Evolutionary conservation across 2,888 invertebrate genomes (phyloP).

Genomic region (Opisthograptis luteolata): DNA sequence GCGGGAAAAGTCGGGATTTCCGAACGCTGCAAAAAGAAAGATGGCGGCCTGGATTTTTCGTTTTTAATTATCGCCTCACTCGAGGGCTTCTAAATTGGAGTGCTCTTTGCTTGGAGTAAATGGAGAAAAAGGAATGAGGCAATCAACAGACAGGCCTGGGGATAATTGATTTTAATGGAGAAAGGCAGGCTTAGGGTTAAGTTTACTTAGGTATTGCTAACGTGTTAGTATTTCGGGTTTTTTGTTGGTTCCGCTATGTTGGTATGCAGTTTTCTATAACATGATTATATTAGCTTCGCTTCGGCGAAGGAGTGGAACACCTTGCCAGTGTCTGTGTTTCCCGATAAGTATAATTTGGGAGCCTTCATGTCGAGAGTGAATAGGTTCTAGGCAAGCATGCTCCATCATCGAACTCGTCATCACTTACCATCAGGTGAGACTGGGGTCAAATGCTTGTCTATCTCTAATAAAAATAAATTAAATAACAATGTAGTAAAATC

Average conservation of each 20-base stretch:
- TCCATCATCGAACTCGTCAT: no score
- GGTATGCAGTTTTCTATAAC: no score
- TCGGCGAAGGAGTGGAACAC: no score
- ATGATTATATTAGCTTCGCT: no score
- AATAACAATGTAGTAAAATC: no score
- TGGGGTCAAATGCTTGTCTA: no score
- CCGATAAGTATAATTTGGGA: no score
- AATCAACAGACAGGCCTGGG: conserved; percentile 31
- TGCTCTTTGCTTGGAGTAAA: conserved; percentile 39
- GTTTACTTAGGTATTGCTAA: conserved; percentile 16
- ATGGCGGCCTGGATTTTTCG: conserved; percentile 56
- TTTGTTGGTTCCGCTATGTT: neutral
- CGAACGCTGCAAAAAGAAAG: conserved; percentile 57
- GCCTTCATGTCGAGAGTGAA: no score
- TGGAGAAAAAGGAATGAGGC: conserved; percentile 35
- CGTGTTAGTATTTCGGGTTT: neutral
- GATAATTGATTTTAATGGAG: conserved; percentile 35
- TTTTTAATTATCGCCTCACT: conserved; percentile 61
- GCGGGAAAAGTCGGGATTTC: conserved; percentile 55
- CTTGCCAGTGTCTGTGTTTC: no score
- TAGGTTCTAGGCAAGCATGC: no score
- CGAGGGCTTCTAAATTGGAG: conserved; percentile 48
- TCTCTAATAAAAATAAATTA: no score
- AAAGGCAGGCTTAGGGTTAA: conserved; percentile 14
- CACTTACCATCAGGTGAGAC: no score